Conservation (phyloP, 2,888 invertebrate species). For the Beris chalybata region DNA sequence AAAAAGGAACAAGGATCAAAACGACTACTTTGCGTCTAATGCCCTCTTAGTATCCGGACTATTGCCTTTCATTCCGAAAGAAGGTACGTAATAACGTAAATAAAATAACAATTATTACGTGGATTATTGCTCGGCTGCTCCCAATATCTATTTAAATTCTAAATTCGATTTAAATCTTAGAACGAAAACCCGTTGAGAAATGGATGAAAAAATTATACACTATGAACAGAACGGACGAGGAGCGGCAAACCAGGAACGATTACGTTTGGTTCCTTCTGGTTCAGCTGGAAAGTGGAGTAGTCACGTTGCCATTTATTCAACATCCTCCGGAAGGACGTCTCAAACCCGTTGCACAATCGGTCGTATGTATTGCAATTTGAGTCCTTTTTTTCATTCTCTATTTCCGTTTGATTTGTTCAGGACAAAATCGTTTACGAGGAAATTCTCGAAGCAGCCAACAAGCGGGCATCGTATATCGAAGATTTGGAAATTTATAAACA, state of each 20-base stretch:
- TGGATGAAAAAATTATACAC: slow-evolving; percentile 35
- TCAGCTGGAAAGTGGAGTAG: slow-evolving; percentile 37
- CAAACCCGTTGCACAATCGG: slow-evolving; percentile 30
- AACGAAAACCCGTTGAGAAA: slow-evolving; percentile 25
- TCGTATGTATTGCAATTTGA: slow-evolving; percentile 15
- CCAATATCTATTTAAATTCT: background rate
- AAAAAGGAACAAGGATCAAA: slow-evolving; percentile 20
- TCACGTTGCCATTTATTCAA: slow-evolving; percentile 38
- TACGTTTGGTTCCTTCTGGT: slow-evolving; percentile 40
- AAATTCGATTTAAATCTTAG: slow-evolving; percentile 6
- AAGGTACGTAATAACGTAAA: slow-evolving; percentile 19
- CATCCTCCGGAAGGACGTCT: slow-evolving; percentile 31
- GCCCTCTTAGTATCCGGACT: slow-evolving; percentile 29
- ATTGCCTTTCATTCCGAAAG: slow-evolving; percentile 30
- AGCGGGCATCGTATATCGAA: slow-evolving; percentile 25
- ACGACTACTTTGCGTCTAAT: slow-evolving; percentile 33
- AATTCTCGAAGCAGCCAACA: slow-evolving; percentile 37
- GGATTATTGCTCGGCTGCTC: background rate
- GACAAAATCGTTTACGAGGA: slow-evolving; percentile 35
- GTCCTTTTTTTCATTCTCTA: slow-evolving; percentile 3
- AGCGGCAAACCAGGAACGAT: slow-evolving; percentile 37
- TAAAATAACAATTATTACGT: background rate
- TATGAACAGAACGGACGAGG: slow-evolving; percentile 25
- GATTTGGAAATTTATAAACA: slow-evolving; percentile 9
- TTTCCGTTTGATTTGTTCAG: slow-evolving; percentile 17